phyloP scores from a whole-genome alignment of 2,797 vertebrate species.

The Crocodylus rhombifer region DNA sequence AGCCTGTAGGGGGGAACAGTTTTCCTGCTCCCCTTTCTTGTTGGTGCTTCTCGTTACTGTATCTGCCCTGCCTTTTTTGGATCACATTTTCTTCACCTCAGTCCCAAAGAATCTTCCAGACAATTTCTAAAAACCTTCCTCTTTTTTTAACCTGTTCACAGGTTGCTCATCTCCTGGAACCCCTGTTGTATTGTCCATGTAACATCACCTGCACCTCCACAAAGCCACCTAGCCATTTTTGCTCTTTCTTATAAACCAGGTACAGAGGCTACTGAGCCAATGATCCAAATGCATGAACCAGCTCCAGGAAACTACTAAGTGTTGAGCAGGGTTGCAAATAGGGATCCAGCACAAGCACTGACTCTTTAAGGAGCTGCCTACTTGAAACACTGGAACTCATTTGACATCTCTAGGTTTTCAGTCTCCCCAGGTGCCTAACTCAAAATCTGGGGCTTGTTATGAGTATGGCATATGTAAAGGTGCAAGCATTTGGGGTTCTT shows the following conservation, averaged over 20 bases:
- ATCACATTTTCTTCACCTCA: neutral
- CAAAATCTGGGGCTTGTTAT: neutral
- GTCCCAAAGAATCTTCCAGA: neutral
- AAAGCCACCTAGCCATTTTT: neutral
- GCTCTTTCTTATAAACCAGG: neutral
- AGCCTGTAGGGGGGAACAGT: neutral
- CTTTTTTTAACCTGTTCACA: constrained; percentile 3
- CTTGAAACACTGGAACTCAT: neutral
- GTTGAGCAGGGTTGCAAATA: neutral
- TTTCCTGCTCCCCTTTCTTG: neutral
- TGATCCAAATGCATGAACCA: neutral
- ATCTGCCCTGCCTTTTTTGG: neutral
- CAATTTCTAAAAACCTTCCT: neutral
- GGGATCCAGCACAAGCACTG: neutral
- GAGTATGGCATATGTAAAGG: neutral
- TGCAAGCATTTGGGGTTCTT: accelerated
- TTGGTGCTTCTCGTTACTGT: constrained; percentile 19
- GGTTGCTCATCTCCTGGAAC: neutral
- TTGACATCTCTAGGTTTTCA: neutral
- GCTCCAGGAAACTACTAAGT: neutral
- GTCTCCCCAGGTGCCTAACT: neutral
- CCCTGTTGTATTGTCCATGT: neutral
- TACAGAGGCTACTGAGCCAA: neutral
- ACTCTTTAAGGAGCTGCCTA: neutral
- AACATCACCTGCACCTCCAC: neutral